Percentiles rank a stretch among this genome's conserved stretches.
Conservation (phyloP, 1,140 invertebrate genomes). For the Oryzaephilus surinamensis region DNA sequence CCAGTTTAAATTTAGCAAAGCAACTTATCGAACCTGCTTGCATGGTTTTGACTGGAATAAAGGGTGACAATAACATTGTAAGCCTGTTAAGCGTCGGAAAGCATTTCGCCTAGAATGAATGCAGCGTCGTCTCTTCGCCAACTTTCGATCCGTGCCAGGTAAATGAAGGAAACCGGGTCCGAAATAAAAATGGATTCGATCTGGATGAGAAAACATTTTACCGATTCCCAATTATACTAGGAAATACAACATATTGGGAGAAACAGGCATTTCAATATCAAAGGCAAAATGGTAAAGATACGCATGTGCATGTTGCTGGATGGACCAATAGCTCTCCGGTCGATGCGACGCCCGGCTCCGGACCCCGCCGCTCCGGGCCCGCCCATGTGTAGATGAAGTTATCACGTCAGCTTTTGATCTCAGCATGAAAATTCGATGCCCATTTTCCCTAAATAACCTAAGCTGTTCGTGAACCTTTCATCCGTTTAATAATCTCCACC, state of each 20-base stretch:
- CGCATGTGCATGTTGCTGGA: slow-evolving; percentile 21
- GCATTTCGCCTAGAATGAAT: too few relatives aligned
- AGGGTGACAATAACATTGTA: too few relatives aligned
- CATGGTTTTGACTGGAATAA: too few relatives aligned
- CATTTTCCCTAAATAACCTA: slow-evolving; percentile 18
- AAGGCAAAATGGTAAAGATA: slow-evolving; percentile 21
- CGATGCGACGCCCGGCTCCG: slow-evolving; percentile 20
- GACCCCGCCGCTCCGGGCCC: slow-evolving; percentile 18
- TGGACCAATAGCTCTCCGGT: slow-evolving; percentile 29
- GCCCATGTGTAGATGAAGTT: slow-evolving; percentile 31
- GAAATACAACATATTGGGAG: slow-evolving; percentile 24
- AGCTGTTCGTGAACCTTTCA: too few relatives aligned
- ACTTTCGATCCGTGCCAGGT: too few relatives aligned
- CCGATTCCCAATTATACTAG: slow-evolving; percentile 20
- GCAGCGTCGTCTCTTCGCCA: too few relatives aligned
- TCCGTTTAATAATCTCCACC: too few relatives aligned
- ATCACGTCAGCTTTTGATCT: slow-evolving; percentile 26
- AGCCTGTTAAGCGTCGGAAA: too few relatives aligned
- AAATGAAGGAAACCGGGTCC: too few relatives aligned
- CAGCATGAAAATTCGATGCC: slow-evolving; percentile 18
- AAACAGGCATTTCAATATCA: slow-evolving; percentile 29
- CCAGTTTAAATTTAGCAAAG: too few relatives aligned
- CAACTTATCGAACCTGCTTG: too few relatives aligned
- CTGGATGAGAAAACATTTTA: slow-evolving; percentile 2
- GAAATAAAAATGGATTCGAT: too few relatives aligned